phyloP scores from a whole-genome alignment of 2,113 vertebrate species.

The Pterocles orientalis region DNA sequence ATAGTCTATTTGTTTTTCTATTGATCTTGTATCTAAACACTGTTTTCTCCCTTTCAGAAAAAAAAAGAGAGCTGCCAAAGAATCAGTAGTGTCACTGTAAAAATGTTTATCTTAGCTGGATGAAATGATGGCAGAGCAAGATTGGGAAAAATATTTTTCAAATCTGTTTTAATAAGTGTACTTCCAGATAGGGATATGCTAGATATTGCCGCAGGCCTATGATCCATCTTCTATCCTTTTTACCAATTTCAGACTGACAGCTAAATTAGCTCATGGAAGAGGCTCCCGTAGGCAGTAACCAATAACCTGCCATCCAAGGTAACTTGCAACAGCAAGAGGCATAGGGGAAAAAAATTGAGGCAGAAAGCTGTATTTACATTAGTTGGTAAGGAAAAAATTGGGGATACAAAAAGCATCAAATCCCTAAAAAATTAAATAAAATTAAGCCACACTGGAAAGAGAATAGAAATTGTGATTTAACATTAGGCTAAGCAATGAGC shows the following conservation, averaged over 20 bases:
- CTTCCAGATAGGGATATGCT: conserved; percentile 42
- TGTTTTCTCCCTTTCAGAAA: conserved; percentile 45
- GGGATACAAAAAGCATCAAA: background rate
- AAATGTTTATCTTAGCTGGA: conserved; percentile 60
- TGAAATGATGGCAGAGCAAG: conserved; percentile 45
- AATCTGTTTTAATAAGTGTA: conserved; percentile 66
- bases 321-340: conserved; percentile 50
- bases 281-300: conserved; percentile 66
- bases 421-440: background rate
- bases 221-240: conserved; percentile 72
- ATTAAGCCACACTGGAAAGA: background rate
- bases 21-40: conserved; percentile 65
- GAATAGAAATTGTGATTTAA: conserved; percentile 23
- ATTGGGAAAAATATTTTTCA: conserved; percentile 51
- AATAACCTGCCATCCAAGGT: conserved; percentile 68
- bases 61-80: conserved; percentile 52
- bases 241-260: conserved; percentile 75
- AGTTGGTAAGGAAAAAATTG: background rate
- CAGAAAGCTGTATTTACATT: conserved; percentile 54
- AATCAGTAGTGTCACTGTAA: conserved; percentile 55
- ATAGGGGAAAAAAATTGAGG: background rate
- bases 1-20: conserved; percentile 62
- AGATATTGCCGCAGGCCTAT: conserved; percentile 59
- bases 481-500: background rate
- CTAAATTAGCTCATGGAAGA: conserved; percentile 74